phyloP scores from a whole-genome alignment of 2,797 vertebrate genomes.

The Crotalus adamanteus region DNA sequence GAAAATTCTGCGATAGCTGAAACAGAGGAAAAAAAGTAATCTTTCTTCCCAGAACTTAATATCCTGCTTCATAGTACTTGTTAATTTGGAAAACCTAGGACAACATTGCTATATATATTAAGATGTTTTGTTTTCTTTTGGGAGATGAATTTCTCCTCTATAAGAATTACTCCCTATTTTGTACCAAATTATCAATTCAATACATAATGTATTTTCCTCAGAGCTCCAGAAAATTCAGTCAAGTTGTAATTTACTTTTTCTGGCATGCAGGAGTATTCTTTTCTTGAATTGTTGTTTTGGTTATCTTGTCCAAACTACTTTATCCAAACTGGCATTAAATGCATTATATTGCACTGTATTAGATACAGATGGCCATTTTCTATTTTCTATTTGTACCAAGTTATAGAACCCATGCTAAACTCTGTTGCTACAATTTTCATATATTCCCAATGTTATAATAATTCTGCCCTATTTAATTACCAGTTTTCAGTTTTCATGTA shows the following conservation, averaged over 20 bases:
- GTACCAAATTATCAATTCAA: not conserved
- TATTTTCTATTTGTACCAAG: not conserved
- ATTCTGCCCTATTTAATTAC: not conserved
- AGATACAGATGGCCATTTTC: not conserved
- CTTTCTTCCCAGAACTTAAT: not conserved
- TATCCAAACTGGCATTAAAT: not conserved
- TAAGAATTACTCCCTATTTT: not conserved
- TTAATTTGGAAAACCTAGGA: not conserved
- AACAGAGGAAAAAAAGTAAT: not conserved
- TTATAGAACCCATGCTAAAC: not conserved
- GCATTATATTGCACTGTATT: too few relatives aligned
- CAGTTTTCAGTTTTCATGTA: not conserved
- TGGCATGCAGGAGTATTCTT: not conserved
- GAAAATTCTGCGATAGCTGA: constrained; percentile 15
- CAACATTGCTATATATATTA: not conserved
- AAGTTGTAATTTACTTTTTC: not conserved
- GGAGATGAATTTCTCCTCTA: not conserved
- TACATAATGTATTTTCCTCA: not conserved
- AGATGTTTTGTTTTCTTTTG: not conserved
- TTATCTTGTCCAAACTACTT: not conserved
- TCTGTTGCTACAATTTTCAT: not conserved
- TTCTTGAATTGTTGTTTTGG: not conserved
- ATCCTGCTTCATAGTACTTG: not conserved
- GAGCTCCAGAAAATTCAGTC: not conserved
- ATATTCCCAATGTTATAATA: not conserved